Evolutionary conservation across 2,113 vertebrate species (phyloP), one percentile per base, ranked within the genome.

Genomic region (Vulpes lagopus): DNA sequence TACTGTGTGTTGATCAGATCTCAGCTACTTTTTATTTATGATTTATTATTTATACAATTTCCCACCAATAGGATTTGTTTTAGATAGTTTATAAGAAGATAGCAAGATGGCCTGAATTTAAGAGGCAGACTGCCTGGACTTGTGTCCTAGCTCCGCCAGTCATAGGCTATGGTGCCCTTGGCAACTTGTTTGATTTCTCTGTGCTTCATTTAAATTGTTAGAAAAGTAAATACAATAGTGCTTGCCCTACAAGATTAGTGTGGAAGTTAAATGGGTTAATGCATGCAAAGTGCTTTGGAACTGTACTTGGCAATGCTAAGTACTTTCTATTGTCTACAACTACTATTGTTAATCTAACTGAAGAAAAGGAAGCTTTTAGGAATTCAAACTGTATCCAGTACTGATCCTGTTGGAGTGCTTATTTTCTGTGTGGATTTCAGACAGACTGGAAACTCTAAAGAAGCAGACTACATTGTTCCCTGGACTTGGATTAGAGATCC

Each of bases 121-220:
- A 23, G 35, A 86, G 43, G 16, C 62, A 16, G 17, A 32, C n/a
- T 43, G 53, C 69, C 76, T 76, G 59, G 51, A 20, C 79, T 80
- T 93, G 62, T 43, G 71, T 86, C 78, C 55, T 23, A 62, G 17
- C 57, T 71, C 67, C 20, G 8, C 25, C 30, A n/a, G 35, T 79
- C 38, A 11, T 32, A 2, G 65, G 59, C 83, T 82, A 1, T 65
- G 49, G 65, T 43, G 30, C 60, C 59, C 32, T 32, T 79, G 69
- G n/a, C 69, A 81, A 53, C 27, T 62, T 74, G 76, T 43, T 78
- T 64, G 73, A 79, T 19, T 88, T 91, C 57, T 94, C 92, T 84
- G 49, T 71, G 67, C 23, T 43, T 38, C 65, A 57, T 16, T 82
- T 55, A 57, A 74, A 22, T 74, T 67, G 14, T 35, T 74, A 69